phyloP scores from a whole-genome alignment of 2,113 vertebrate genomes.

The Paradisaea rubra region DNA sequence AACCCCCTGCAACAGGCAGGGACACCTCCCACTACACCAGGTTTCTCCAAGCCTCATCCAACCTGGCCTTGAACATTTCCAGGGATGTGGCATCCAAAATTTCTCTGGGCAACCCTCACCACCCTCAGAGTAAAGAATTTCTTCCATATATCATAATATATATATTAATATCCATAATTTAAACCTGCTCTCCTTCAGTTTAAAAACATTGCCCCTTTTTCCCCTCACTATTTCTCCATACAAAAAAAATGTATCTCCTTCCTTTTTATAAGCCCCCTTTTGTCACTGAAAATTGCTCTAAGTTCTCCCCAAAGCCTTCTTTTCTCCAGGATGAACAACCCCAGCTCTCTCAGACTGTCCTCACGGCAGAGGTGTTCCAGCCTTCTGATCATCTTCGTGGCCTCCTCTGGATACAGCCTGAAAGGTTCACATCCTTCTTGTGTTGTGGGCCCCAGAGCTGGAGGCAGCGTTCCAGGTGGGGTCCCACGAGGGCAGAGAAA shows the following conservation, averaged over 20 bases:
- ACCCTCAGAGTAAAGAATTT: background rate
- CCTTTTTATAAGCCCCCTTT: background rate
- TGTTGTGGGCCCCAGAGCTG: background rate
- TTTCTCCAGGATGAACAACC: background rate
- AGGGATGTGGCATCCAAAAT: background rate
- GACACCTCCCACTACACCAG: background rate
- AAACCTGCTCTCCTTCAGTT: background rate
- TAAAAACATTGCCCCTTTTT: background rate
- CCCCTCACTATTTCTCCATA: background rate
- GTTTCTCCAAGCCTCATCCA: background rate
- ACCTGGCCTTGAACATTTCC: background rate
- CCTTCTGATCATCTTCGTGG: background rate
- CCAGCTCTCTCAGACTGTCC: background rate
- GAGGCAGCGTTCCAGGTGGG: background rate
- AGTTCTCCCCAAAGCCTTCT: background rate
- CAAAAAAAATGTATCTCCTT: background rate
- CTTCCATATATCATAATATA: background rate
- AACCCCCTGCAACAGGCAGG: background rate
- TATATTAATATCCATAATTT: no score
- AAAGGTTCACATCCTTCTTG: background rate
- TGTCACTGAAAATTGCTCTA: background rate
- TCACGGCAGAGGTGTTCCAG: background rate
- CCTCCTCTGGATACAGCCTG: background rate
- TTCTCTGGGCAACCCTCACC: background rate
- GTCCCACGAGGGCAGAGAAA: fast-evolving